Conservation (phyloP, 2,797 vertebrate genomes). For the Halcyon badia region DNA sequence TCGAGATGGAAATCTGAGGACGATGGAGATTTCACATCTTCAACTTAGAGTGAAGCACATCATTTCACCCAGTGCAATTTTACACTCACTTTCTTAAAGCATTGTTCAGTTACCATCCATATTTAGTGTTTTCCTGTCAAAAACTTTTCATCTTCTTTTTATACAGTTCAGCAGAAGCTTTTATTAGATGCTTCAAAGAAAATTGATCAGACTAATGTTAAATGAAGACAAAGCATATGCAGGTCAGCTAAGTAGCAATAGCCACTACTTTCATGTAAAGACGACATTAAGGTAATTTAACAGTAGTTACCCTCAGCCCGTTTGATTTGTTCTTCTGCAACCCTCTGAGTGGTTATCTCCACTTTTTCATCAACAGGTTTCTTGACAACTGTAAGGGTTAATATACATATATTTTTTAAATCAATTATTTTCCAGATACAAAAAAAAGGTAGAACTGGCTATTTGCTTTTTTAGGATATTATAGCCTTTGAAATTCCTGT, state of each 20-base stretch:
- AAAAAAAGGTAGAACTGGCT: background rate
- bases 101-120: background rate
- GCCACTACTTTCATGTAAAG: background rate
- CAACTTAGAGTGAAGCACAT: background rate
- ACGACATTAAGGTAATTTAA: background rate
- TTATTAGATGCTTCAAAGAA: background rate
- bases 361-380: conserved; percentile 83
- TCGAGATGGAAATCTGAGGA: background rate
- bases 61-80: background rate
- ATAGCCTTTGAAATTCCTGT: background rate
- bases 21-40: background rate
- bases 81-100: background rate
- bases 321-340: conserved; percentile 84
- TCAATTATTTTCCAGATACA: background rate
- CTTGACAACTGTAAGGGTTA: conserved; percentile 79
- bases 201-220: background rate
- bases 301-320: conserved; percentile 86
- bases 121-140: background rate
- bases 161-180: background rate
- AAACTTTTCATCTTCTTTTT: background rate
- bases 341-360: conserved; percentile 78
- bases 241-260: conserved; percentile 20
- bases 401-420: conserved; percentile 68
- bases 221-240: conserved; percentile 24
- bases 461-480: background rate